These are phyloP conservation scores for Pseudotriccus pelzelni DNA, from an alignment of 2,797 vertebrate species.

Conservation along the genomic window DNA sequence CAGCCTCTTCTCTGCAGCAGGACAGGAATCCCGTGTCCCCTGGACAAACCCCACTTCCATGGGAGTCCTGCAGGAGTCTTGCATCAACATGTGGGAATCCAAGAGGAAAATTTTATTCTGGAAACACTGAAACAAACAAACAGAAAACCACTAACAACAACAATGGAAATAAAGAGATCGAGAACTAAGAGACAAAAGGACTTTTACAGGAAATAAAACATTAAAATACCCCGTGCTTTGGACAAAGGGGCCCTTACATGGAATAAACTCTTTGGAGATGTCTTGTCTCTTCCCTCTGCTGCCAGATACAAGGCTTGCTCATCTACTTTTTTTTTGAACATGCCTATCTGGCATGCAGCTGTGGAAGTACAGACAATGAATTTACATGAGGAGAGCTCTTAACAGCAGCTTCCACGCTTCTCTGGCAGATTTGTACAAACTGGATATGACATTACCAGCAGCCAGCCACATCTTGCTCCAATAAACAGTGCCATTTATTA, in stretches of 20 bases:
- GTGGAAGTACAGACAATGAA: not conserved
- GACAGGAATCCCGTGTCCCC: not conserved
- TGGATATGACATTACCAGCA: slow-evolving; percentile 39
- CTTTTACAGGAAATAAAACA: not conserved
- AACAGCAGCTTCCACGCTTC: not conserved
- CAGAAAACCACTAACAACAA: not conserved
- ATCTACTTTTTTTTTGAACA: not conserved
- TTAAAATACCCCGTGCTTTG: not conserved
- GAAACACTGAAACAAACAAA: not conserved
- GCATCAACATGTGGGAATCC: not conserved
- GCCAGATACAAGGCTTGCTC: not conserved
- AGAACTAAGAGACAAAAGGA: not conserved
- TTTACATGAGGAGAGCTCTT: slow-evolving; percentile 19
- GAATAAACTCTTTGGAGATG: not conserved
- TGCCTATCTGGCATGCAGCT: slow-evolving; percentile 19
- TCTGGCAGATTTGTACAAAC: slow-evolving; percentile 36
- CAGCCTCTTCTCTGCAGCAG: not conserved
- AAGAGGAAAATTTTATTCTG: not conserved
- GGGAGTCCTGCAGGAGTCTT: not conserved
- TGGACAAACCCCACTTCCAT: not conserved
- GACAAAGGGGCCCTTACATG: not conserved
- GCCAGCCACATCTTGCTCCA: slow-evolving; percentile 34
- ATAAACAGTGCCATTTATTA: slow-evolving; percentile 22
- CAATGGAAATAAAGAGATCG: not conserved
- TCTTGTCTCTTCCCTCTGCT: not conserved